phyloP scores from a whole-genome alignment of 2,797 vertebrate genomes.

The Lycodopsis pacificus region DNA sequence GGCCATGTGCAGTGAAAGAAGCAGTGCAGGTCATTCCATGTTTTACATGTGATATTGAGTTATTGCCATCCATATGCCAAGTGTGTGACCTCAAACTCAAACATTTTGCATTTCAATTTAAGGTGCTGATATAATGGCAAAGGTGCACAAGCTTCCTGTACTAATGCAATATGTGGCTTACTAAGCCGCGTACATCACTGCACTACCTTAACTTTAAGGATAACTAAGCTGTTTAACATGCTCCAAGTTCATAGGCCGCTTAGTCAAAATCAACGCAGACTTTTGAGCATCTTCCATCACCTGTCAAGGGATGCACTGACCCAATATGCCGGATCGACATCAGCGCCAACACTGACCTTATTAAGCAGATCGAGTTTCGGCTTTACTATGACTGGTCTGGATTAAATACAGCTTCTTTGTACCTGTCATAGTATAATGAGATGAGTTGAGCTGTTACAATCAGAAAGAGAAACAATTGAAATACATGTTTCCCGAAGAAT shows the following conservation, averaged over 20 bases:
- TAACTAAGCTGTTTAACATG: neutral
- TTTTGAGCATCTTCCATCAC: neutral
- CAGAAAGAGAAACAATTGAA: neutral
- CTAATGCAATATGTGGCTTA: neutral
- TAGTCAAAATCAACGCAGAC: neutral
- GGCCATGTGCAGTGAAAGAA: conserved; percentile 15
- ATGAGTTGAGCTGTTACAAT: neutral
- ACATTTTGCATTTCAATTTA: neutral
- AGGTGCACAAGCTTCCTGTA: neutral
- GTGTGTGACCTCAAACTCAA: conserved; percentile 5
- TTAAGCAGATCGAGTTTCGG: neutral
- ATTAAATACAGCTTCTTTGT: neutral
- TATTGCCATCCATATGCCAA: neutral
- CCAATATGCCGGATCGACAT: no score
- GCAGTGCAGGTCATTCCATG: neutral
- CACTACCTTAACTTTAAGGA: conserved; percentile 11
- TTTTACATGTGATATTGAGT: conserved; percentile 25
- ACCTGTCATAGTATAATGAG: neutral
- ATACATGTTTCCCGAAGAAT: neutral
- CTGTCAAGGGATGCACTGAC: neutral
- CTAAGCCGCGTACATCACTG: neutral
- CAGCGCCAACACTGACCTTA: no score
- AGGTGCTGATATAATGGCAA: conserved; percentile 1
- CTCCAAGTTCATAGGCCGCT: neutral
- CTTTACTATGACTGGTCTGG: neutral